A percentile compares a stretch with the other conserved stretches of the same genome.
These are phyloP conservation scores for Acleris emargana DNA, from an alignment of 2,888 invertebrate genomes.

Conservation along the genomic window DNA sequence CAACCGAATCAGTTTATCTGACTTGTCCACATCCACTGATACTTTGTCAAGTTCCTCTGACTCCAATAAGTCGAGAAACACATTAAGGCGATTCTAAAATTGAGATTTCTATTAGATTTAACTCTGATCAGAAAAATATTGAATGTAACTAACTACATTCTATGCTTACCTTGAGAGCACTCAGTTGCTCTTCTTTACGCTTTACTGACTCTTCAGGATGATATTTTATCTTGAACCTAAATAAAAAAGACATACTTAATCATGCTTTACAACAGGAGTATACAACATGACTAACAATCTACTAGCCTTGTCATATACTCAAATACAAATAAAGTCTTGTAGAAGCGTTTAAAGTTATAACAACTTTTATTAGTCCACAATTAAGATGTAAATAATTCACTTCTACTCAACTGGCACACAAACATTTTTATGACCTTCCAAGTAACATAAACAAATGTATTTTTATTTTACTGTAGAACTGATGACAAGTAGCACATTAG, in stretches of 20 bases:
- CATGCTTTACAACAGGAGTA: slow-evolving; percentile 11
- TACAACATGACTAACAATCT: slow-evolving; percentile 19
- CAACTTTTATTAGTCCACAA: neutral
- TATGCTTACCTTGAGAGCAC: slow-evolving; percentile 88
- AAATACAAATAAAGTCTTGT: slow-evolving; percentile 19
- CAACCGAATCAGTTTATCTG: slow-evolving; percentile 91
- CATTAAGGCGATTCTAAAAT: slow-evolving; percentile 91
- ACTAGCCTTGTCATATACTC: slow-evolving; percentile 26
- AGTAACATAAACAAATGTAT: slow-evolving; percentile 13
- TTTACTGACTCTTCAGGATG: slow-evolving; percentile 98
- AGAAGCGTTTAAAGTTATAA: slow-evolving; percentile 17
- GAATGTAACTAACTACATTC: slow-evolving; percentile 4
- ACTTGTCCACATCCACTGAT: slow-evolving; percentile 93
- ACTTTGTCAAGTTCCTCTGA: slow-evolving; percentile 89
- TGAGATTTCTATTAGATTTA: neutral
- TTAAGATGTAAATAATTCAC: slow-evolving; percentile 10
- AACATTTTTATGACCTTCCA: slow-evolving; percentile 25
- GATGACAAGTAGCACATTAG: slow-evolving; percentile 2
- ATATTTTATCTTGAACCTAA: slow-evolving; percentile 99
- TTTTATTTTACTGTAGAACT: slow-evolving; percentile 10
- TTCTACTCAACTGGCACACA: slow-evolving; percentile 28
- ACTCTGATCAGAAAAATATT: neutral
- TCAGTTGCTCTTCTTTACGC: slow-evolving; percentile 93
- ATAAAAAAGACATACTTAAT: slow-evolving; percentile 48
- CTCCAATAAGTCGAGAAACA: slow-evolving; percentile 93